Evolutionary conservation across 2,888 invertebrate species (phyloP).

Genomic region (Ormyrus pomaceus): DNA sequence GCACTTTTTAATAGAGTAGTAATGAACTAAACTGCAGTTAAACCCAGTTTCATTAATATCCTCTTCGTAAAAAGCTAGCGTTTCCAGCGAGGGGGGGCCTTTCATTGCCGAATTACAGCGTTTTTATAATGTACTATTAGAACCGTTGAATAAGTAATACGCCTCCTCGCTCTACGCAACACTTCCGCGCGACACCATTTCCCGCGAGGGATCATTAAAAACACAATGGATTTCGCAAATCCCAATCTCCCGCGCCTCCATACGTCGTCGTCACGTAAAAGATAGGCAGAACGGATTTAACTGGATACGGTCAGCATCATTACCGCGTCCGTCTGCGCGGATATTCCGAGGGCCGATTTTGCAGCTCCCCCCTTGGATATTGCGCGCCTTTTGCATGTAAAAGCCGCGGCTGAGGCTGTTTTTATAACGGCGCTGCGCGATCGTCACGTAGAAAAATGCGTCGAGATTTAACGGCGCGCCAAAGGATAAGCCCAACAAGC

Average conservation of each 20-base stretch:
- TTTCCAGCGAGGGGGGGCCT: too few relatives aligned
- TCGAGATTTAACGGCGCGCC: slow-evolving; percentile 12
- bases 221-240: slow-evolving; percentile 1
- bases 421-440: not conserved
- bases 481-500: too few relatives aligned
- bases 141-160: too few relatives aligned
- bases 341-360: slow-evolving; percentile 36
- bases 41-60: too few relatives aligned
- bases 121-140: too few relatives aligned
- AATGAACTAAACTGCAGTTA: too few relatives aligned
- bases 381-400: slow-evolving; percentile 33
- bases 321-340: slow-evolving; percentile 21
- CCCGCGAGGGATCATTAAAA: not conserved
- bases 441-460: slow-evolving; percentile 34
- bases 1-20: too few relatives aligned
- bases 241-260: not conserved
- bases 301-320: slow-evolving; percentile 50
- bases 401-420: not conserved
- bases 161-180: too few relatives aligned
- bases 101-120: too few relatives aligned
- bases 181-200: too few relatives aligned
- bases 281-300: slow-evolving; percentile 56
- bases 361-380: not conserved
- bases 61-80: too few relatives aligned
- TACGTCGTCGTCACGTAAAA: slow-evolving; percentile 31